Evolutionary conservation across 2,113 vertebrate species (phyloP), one percentile per base, ranked within the genome.

Genomic region (Polyodon spathula): DNA sequence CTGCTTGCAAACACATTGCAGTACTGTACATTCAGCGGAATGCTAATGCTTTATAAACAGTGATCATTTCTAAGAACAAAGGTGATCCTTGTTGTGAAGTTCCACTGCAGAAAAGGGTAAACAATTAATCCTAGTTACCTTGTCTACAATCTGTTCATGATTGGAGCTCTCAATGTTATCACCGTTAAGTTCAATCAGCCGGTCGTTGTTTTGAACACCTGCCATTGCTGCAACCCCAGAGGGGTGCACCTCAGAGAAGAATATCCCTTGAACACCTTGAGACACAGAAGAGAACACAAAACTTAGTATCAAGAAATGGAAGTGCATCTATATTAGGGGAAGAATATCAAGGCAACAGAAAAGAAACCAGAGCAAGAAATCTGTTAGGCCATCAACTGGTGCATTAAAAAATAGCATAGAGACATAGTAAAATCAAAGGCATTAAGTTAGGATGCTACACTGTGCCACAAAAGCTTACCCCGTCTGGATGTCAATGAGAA

Each of bases 151-250:
- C 52, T 92, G 68, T 1, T 93, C 82, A 0, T 97, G 92, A 5
- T 78, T 86, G 71, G 61, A 54, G 0, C 67, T 67, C 67, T 94
- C 93, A 1, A 95, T 68, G 0, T 86, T 91, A 70, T 92, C 81
- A 7, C 93, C 92, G 1, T 98, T 97, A 64, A 99, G 65, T 78
- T 97, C 92, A 55, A 98, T 68, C 55, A 99, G 39, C 6, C 80
- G 89, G 66, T 99, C 94, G 0, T 87, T 79, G 11, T 41, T 16
- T 63, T 80, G 79, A 63, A 94, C 85, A 3, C 94, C 95, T 3
- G 93, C 94, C 57, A 71, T 88, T 73, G 84, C 78, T 40, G 94
- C 94, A 68, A 82, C 77, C 2, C 88, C 72, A 61, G 84, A 81
- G 14, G 86, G 51, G 9, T 39, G 60, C 60, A 97, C 67, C 0